Evolutionary conservation across 2,113 vertebrate species (phyloP).

Genomic region (Scophthalmus maximus): DNA sequence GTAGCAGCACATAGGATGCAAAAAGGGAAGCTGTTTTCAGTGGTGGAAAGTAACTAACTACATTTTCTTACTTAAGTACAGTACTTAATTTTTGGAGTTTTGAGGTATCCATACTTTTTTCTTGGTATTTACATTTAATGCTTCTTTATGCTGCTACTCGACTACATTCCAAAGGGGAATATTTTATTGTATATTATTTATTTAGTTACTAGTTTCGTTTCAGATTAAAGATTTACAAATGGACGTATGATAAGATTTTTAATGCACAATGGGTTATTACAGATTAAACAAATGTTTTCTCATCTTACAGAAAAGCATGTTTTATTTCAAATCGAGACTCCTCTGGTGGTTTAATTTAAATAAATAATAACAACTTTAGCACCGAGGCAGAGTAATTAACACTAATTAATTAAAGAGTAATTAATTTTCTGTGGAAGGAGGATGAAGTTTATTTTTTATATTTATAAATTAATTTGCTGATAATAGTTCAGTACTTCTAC

Average conservation of each 20-base stretch:
- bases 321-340: too few relatives aligned
- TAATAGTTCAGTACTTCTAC: background rate
- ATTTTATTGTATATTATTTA: too few relatives aligned
- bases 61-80: background rate
- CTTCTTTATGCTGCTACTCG: background rate
- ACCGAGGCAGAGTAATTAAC: too few relatives aligned
- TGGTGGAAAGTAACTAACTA: conserved; percentile 21
- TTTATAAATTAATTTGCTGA: background rate
- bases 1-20: conserved; percentile 18
- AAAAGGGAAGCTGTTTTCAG: background rate
- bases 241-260: background rate
- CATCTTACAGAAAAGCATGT: background rate
- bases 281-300: background rate
- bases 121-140: background rate
- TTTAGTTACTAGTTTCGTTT: background rate
- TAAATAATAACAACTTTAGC: too few relatives aligned
- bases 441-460: too few relatives aligned
- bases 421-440: too few relatives aligned
- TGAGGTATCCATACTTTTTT: background rate
- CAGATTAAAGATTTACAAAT: background rate
- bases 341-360: too few relatives aligned
- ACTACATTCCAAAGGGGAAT: background rate
- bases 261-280: background rate
- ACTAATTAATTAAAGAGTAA: too few relatives aligned
- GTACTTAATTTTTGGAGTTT: background rate